phyloP scores from a whole-genome alignment of 2,888 invertebrate species.

The Tachystola acroxantha region DNA sequence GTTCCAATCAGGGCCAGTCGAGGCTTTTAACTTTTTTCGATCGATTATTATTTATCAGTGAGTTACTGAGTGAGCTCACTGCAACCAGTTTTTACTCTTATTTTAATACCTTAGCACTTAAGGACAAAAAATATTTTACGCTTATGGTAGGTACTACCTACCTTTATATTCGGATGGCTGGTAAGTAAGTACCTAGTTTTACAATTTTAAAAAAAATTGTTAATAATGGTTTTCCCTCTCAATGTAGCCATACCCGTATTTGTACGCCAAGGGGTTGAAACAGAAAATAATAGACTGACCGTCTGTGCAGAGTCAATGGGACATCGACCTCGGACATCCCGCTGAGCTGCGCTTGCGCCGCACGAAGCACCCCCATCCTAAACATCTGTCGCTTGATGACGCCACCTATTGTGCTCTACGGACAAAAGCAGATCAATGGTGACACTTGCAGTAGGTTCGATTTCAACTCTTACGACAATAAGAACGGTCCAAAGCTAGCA shows the following conservation, averaged over 20 bases:
- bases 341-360: slow-evolving; percentile 12
- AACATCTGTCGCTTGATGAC: slow-evolving; percentile 26
- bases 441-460: too few species aligned
- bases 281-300: slow-evolving; percentile 20
- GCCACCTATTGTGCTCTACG: not conserved
- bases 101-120: too few species aligned
- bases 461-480: too few species aligned
- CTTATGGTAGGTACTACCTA: too few species aligned
- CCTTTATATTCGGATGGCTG: too few species aligned
- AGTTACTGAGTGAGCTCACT: not conserved
- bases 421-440: too few species aligned
- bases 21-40: slow-evolving; percentile 61
- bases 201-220: too few species aligned
- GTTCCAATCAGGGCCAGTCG: slow-evolving; percentile 66
- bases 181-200: too few species aligned
- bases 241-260: slow-evolving; percentile 13
- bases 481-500: too few species aligned
- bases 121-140: too few species aligned
- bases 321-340: slow-evolving; percentile 24
- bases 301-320: slow-evolving; percentile 26
- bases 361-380: slow-evolving; percentile 20
- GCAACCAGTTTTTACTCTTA: not conserved
- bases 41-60: slow-evolving; percentile 40
- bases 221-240: slow-evolving; percentile 2
- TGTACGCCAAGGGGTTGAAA: slow-evolving; percentile 14